Evolutionary conservation across 2,113 vertebrate species (phyloP), one percentile per base, ranked within the genome.

Genomic region (Xenopus laevis): DNA sequence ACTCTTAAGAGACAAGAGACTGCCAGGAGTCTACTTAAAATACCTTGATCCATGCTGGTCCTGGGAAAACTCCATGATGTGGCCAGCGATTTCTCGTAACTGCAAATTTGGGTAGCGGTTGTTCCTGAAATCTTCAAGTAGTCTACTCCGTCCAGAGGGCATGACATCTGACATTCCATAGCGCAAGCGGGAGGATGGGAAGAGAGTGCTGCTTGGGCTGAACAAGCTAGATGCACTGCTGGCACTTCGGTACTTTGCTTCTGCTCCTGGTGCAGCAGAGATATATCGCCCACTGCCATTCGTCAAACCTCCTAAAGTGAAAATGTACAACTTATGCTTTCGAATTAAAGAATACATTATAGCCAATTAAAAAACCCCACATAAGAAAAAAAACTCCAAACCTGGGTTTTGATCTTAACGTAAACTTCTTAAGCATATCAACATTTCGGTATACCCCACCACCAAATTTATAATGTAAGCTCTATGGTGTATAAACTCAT

Each of bases 21-120:
- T 58, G n/a, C 16, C 16, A 15, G 7, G 17, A 11, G 57, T 21
- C n/a, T 21, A 20, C 4, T 59, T 18, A 59, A 59, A 27, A 20
- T 82, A 98, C 97, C 97, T 98, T 87, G 97, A 98, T 71, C 97
- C 97, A 55, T 99, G 97, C 86, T 99, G 97, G 70, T 99, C 97
- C 86, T 99, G 97, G 46, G 97, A 98, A 89, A 99, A 99, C 85
- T 99, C 97, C 95, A 99, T 98, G 84, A 99, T 98, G 88, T 99
- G 97, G 1, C 97, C 97, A 0, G 95, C 96, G 27, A 99, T 98
- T 88, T 99, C 97, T 67, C 97, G 85, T 68, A 99, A 91, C 86
- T 99, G 97, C 63, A 99, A 86, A 80, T 99, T 99, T 8, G 97
- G 97, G 84, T 98, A 99, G 65, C 97, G 96, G 86, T 99, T 99